These are phyloP conservation scores for Pollenia labialis DNA, from an alignment of 2,888 invertebrate genomes.

Conservation along the genomic window DNA sequence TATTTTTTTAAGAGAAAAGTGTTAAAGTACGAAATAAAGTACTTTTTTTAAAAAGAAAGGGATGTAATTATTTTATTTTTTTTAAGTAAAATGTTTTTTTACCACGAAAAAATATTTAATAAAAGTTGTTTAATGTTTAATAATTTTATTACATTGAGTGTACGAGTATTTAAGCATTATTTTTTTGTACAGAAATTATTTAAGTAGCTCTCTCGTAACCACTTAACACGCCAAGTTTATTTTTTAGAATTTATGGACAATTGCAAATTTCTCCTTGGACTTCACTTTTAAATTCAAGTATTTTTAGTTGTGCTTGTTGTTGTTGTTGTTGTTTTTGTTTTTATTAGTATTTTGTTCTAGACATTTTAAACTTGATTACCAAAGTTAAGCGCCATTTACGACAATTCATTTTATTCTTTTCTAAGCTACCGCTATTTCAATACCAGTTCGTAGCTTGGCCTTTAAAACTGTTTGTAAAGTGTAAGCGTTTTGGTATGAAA, in stretches of 20 bases:
- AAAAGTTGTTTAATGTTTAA: too few relatives aligned
- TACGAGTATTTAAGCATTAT: not conserved
- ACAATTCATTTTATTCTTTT: conserved; percentile 6
- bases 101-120: too few relatives aligned
- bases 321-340: conserved; percentile 48
- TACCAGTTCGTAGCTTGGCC: conserved; percentile 43
- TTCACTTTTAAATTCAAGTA: conserved; percentile 58
- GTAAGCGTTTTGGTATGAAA: not conserved
- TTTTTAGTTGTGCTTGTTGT: not conserved
- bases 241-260: not conserved
- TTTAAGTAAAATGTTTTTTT: too few relatives aligned
- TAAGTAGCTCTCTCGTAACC: conserved; percentile 8
- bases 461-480: not conserved
- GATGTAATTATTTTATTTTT: too few relatives aligned
- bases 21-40: too few relatives aligned
- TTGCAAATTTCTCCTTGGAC: conserved; percentile 75
- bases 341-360: conserved; percentile 28
- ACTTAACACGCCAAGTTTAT: not conserved
- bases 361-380: conserved; percentile 1
- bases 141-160: not conserved
- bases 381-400: conserved; percentile 51
- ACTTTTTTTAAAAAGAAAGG: too few relatives aligned
- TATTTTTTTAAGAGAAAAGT: too few relatives aligned
- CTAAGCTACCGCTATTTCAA: conserved; percentile 72
- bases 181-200: not conserved